Evolutionary conservation across 2,888 invertebrate genomes (phyloP), one percentile per base, ranked within the genome.

Genomic region (Andrena bucephala): DNA sequence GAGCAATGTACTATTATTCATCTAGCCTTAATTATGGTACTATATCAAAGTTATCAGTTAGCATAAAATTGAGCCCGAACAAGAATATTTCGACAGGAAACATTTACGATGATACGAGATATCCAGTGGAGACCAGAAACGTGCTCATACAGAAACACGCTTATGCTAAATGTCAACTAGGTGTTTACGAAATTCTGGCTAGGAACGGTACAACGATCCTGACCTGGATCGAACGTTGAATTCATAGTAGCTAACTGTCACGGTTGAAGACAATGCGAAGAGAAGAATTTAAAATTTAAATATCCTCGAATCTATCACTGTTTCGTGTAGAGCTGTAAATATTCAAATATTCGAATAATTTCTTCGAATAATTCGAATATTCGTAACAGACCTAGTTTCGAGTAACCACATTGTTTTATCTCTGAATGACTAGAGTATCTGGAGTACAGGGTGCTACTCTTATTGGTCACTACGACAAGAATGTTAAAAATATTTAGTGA

Each of bases 151-250:
- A 8, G 20, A 20, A 7, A 20, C 52, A 54, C 24, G 8, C 24
- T 52, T 7, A n/a, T 20, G 31, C 8, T 62, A 62, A 62, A 62
- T 62, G 60, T 62, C 60, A 62, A 31, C 60, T 62, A 31, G 60
- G 29, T 8, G n/a, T 62, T 62, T 33, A 33, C 6, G 33, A 62
- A 31, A 62, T 62, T 62, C 62, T 16, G 31, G 5, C 33, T n/a
- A 29, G 29, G n/a, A 20, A 33, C 27, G n/a, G 29, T 29, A n/a
- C 31, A 31, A 8, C 31, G 33, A 62, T 62, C 62, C 27, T 62
- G 62, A 62, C 7, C 62, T 29, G 31, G 29, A 62, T 62, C 8
- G n/a, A 33, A 33, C n/a, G 54, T 54, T 54, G 54, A 54, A 54
- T 20, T 20, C 20, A 3, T 42, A 42, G 42, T 42, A 54, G n/a